Evolutionary conservation across 2,113 vertebrate genomes (phyloP).

Genomic region (Cichladusa arquata): DNA sequence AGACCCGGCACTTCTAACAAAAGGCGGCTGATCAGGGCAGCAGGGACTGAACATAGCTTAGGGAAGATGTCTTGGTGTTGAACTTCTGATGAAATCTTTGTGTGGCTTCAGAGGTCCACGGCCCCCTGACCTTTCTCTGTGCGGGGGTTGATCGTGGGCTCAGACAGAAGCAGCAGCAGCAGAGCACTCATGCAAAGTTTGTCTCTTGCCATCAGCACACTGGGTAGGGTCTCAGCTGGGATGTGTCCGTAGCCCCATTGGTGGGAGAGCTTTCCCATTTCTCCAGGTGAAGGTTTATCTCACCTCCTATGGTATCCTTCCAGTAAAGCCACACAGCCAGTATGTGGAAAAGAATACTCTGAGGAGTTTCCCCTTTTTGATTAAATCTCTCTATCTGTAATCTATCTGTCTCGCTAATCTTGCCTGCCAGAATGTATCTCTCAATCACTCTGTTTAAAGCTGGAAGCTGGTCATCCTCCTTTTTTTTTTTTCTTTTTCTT

Average conservation of each 20-base stretch:
- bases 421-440: background rate
- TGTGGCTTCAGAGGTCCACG: background rate
- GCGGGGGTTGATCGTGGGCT: background rate
- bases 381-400: background rate
- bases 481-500: too few relatives aligned
- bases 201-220: background rate
- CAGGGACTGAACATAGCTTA: slow-evolving; percentile 62
- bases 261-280: background rate
- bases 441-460: background rate
- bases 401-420: background rate
- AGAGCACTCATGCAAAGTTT: background rate
- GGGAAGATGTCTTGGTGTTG: slow-evolving; percentile 43
- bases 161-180: background rate
- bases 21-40: slow-evolving; percentile 70
- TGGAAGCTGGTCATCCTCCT: background rate
- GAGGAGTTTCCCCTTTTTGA: background rate
- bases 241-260: background rate
- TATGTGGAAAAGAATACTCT: background rate
- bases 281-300: background rate
- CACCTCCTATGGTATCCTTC: background rate
- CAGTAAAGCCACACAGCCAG: background rate
- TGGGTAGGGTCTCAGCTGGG: background rate
- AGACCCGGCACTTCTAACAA: slow-evolving; percentile 63
- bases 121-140: background rate
- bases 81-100: slow-evolving; percentile 31